Percentiles rank a stretch among this genome's conserved stretches.
These are phyloP conservation scores for Nematostella vectensis DNA, from an alignment of 92 coral and sea anemone genomes.

Conservation along the genomic window DNA sequence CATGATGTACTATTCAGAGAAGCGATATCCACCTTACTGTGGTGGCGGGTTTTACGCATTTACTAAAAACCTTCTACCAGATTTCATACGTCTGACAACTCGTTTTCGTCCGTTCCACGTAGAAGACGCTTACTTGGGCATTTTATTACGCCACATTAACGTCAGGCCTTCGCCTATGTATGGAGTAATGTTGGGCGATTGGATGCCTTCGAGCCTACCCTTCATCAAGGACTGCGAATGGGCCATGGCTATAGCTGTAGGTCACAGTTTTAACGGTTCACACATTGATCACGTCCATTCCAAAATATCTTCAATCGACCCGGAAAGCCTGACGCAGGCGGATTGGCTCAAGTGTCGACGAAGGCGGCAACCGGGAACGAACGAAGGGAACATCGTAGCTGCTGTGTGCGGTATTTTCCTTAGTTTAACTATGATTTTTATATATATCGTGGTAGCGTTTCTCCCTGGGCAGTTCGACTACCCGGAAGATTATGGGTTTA, in stretches of 20 bases:
- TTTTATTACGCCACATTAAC: constrained; percentile 27
- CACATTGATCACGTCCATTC: constrained; percentile 16
- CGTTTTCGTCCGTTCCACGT: constrained; percentile 30
- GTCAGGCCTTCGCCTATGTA: constrained; percentile 17
- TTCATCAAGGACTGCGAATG: constrained; percentile 16
- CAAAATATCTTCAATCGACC: constrained; percentile 5
- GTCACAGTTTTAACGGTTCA: constrained; percentile 17
- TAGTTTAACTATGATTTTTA: constrained; percentile 5
- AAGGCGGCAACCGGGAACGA: neutral
- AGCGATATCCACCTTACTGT: constrained; percentile 44
- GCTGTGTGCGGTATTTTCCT: constrained; percentile 12
- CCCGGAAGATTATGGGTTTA: constrained; percentile 1
- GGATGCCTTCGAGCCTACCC: constrained; percentile 6
- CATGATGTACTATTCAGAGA: constrained; percentile 17
- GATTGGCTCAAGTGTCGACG: constrained; percentile 9
- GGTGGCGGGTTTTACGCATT: constrained; percentile 36
- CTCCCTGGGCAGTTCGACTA: constrained; percentile 12
- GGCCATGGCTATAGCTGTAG: constrained; percentile 20
- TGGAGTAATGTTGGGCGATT: constrained; percentile 3
- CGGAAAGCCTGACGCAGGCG: constrained; percentile 1
- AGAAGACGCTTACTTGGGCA: constrained; percentile 52
- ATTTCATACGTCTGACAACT: constrained; percentile 21
- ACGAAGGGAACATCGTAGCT: constrained; percentile 7
- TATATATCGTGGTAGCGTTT: constrained; percentile 12
- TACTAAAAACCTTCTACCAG: constrained; percentile 23